Conservation (phyloP, 2,888 invertebrate species). For the Torymus texanus region DNA sequence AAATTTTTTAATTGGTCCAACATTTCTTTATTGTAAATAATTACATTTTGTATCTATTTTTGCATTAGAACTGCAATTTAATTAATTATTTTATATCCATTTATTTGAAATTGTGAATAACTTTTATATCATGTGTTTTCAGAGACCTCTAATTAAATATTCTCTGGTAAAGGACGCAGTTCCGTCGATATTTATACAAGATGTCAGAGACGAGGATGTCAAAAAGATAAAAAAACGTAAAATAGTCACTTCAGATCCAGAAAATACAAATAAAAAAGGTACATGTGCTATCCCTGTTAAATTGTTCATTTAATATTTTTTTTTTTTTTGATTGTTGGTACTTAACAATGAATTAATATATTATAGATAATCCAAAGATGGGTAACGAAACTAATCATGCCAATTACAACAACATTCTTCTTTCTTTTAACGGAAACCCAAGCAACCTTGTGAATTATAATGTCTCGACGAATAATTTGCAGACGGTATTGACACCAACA, state of each 20-base stretch:
- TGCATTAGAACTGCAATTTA: background rate
- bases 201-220: background rate
- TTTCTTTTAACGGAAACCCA: slow-evolving; percentile 39
- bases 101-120: background rate
- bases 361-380: slow-evolving; percentile 20
- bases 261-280: slow-evolving; percentile 26
- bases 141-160: slow-evolving; percentile 39
- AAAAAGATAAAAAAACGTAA: slow-evolving; percentile 45
- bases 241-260: slow-evolving; percentile 1
- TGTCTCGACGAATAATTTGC: slow-evolving; percentile 1
- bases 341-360: background rate
- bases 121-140: background rate
- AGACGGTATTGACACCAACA: background rate
- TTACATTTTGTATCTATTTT: too few relatives aligned
- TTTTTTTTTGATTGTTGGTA: slow-evolving; percentile 1
- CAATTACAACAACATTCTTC: slow-evolving; percentile 37
- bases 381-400: slow-evolving; percentile 24
- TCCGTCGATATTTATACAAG: slow-evolving; percentile 47
- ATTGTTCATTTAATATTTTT: background rate
- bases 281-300: background rate
- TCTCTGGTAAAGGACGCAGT: slow-evolving; percentile 42
- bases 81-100: background rate
- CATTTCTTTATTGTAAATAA: too few relatives aligned
- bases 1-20: too few relatives aligned
- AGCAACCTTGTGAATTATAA: slow-evolving; percentile 23